Conservation (phyloP, 2,888 invertebrate species). For the Pyrochroa serraticornis region DNA sequence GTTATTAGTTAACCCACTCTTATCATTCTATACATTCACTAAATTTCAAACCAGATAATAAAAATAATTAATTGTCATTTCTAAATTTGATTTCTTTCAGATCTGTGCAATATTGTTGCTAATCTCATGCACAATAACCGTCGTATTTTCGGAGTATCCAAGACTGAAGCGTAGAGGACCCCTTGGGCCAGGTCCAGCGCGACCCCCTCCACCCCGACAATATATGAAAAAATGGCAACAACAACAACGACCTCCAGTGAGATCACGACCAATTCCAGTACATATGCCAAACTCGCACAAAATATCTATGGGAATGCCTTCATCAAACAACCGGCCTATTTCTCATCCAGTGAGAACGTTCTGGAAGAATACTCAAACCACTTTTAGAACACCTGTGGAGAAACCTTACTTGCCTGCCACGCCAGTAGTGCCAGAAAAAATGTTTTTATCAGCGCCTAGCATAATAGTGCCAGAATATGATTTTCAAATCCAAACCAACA, state of each 20-base stretch:
- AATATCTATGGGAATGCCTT: constrained; percentile 35
- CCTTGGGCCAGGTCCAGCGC: constrained; percentile 14
- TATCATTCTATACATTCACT: neutral
- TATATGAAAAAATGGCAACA: constrained; percentile 47
- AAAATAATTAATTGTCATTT: constrained; percentile 4
- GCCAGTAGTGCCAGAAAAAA: constrained; percentile 33
- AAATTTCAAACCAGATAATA: neutral
- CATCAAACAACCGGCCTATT: constrained; percentile 11
- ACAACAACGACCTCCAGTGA: constrained; percentile 31
- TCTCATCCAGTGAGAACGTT: constrained; percentile 39
- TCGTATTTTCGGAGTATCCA: constrained; percentile 24
- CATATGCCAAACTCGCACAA: constrained; percentile 41
- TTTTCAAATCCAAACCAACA: constrained; percentile 53
- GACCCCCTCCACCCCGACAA: constrained; percentile 35
- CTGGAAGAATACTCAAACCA: constrained; percentile 43
- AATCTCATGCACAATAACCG: constrained; percentile 23
- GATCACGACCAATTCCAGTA: constrained; percentile 39
- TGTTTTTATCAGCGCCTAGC: constrained; percentile 45
- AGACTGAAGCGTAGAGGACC: constrained; percentile 23
- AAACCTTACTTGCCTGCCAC: constrained; percentile 5
- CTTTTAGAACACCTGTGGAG: constrained; percentile 32
- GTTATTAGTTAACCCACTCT: neutral
- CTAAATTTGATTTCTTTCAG: constrained; percentile 24
- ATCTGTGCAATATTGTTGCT: constrained; percentile 35
- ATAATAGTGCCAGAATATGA: constrained; percentile 48